Percentiles rank a stretch among this genome's conserved stretches.
phyloP scores from a whole-genome alignment of 2,113 vertebrate species.

The Tupaia tana region DNA sequence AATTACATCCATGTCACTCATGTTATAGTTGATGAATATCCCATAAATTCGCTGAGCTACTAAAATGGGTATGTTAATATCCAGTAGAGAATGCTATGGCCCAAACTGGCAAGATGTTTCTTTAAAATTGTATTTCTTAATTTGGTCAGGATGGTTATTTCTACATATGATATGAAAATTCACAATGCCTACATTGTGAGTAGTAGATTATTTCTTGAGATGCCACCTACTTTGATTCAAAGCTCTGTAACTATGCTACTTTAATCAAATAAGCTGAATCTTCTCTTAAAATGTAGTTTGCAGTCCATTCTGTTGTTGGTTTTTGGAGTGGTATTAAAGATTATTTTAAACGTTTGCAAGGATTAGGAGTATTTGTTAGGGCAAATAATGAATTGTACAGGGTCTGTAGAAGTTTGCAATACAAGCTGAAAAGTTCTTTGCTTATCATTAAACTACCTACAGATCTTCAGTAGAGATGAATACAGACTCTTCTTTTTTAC shows the following conservation, averaged over 20 bases:
- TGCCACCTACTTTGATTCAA: slow-evolving; percentile 37
- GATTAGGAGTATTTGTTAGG: slow-evolving; percentile 53
- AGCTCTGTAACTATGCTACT: slow-evolving; percentile 17
- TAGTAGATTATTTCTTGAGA: slow-evolving; percentile 56
- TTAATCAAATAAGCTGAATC: slow-evolving; percentile 61
- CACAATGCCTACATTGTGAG: slow-evolving; percentile 52
- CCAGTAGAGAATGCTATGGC: slow-evolving; percentile 62
- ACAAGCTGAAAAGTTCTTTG: slow-evolving; percentile 61
- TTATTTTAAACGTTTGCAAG: slow-evolving; percentile 73
- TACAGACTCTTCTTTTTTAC: slow-evolving; percentile 70
- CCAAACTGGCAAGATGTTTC: slow-evolving; percentile 69
- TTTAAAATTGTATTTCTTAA: slow-evolving; percentile 62
- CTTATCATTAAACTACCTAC: slow-evolving; percentile 49
- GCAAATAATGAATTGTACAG: slow-evolving; percentile 38
- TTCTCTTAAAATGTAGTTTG: slow-evolving; percentile 37
- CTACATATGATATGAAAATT: slow-evolving; percentile 46
- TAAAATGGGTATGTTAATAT: slow-evolving; percentile 18
- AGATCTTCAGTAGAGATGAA: slow-evolving; percentile 72
- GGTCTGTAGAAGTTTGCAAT: slow-evolving; percentile 32
- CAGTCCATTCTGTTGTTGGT: not conserved
- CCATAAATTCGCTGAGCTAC: not conserved
- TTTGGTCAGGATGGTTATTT: slow-evolving; percentile 1
- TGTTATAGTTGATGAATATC: not conserved
- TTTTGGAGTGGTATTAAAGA: slow-evolving; percentile 14
- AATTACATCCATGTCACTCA: slow-evolving; percentile 28